phyloP scores from a whole-genome alignment of 2,888 invertebrate species.

The Nephrotoma appendiculata region DNA sequence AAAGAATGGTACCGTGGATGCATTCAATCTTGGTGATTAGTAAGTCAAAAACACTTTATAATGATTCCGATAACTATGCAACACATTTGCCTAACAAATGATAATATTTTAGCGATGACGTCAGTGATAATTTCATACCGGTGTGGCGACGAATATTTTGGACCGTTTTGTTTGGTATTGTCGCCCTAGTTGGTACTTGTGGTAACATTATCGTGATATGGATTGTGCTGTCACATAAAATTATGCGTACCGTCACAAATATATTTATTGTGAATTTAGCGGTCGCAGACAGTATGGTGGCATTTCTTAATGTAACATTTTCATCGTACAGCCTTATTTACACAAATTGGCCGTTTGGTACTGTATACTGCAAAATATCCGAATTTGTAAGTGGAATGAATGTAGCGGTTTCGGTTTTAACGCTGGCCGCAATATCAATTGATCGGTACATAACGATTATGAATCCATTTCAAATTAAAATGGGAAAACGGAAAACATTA shows the following conservation, averaged over 20 bases:
- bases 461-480: background rate
- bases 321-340: background rate
- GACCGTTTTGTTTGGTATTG: too few relatives aligned
- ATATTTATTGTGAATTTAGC: background rate
- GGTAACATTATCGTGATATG: background rate
- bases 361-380: background rate
- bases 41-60: background rate
- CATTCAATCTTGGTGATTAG: background rate
- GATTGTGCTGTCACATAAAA: background rate
- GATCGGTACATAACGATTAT: background rate
- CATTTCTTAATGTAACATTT: background rate
- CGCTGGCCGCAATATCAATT: background rate
- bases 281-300: background rate
- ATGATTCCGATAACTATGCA: too few relatives aligned
- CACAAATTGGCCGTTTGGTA: background rate
- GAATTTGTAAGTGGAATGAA: background rate
- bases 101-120: too few relatives aligned
- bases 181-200: too few relatives aligned
- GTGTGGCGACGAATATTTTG: too few relatives aligned
- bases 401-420: background rate
- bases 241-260: background rate
- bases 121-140: too few relatives aligned
- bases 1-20: background rate
- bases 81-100: too few relatives aligned
- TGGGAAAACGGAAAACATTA: background rate